Conservation (phyloP, 2,797 vertebrate genomes). For the Amphiprion clarkii region DNA sequence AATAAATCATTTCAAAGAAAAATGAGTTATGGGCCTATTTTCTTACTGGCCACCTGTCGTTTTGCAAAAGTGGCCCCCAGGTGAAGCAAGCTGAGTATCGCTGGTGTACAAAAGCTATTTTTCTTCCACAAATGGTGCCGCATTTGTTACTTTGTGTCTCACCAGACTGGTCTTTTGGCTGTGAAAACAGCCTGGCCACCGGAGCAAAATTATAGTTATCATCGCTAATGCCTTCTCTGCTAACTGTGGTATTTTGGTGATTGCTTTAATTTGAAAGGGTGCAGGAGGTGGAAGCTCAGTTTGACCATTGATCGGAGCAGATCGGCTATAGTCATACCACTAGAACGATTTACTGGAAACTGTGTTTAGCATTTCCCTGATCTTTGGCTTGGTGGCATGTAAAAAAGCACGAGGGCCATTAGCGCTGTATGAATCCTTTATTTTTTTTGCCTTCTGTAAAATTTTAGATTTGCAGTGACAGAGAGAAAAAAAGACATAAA, state of each 20-base stretch:
- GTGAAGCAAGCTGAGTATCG: too few relatives aligned
- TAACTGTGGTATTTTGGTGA: conserved; percentile 1
- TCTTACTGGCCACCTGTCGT: too few relatives aligned
- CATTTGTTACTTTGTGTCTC: conserved; percentile 3
- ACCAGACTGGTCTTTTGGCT: background rate
- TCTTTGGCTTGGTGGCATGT: background rate
- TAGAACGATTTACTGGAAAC: conserved; percentile 19
- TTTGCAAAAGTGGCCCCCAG: too few relatives aligned
- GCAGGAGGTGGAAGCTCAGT: conserved; percentile 4
- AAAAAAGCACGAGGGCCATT: background rate
- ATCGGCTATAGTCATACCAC: background rate
- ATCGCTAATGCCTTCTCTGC: background rate
- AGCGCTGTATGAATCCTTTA: background rate
- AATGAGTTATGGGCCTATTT: too few relatives aligned
- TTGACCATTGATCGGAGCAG: conserved; percentile 8
- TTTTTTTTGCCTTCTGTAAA: background rate
- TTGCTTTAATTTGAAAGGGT: background rate
- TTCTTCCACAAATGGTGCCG: background rate
- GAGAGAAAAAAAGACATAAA: background rate
- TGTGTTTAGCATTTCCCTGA: background rate
- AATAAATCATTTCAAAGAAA: too few relatives aligned
- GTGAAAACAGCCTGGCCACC: background rate
- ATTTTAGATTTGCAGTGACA: background rate
- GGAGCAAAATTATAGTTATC: conserved; percentile 9
- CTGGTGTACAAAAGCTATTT: background rate